Conservation (phyloP, 2,797 vertebrate species). For the Hypotaenidia philippensis region DNA sequence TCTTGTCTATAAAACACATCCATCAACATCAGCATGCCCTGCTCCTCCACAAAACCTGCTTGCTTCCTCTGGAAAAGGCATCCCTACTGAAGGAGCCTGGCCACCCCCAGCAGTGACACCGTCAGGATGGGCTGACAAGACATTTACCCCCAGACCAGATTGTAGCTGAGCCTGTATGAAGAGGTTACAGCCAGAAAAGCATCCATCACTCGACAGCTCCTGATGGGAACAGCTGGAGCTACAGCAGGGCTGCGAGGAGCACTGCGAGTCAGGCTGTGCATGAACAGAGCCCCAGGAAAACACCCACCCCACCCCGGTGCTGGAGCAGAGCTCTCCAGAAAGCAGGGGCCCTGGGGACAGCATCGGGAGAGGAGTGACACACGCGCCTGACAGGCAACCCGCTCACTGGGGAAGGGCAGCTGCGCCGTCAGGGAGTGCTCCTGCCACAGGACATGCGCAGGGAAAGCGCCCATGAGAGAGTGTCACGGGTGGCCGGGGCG, state of each 20-base stretch:
- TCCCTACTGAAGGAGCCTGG: not conserved
- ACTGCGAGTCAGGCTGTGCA: not conserved
- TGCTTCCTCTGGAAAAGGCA: not conserved
- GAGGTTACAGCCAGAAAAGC: constrained; percentile 10
- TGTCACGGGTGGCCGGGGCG: rapidly evolving
- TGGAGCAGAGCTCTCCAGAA: not conserved
- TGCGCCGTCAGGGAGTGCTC: not conserved
- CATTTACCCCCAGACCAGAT: not conserved
- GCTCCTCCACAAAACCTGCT: not conserved
- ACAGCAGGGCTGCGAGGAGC: not conserved
- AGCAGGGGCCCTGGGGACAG: not conserved
- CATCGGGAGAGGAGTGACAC: not conserved
- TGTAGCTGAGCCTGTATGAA: not conserved
- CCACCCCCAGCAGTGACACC: not conserved
- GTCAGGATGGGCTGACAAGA: not conserved
- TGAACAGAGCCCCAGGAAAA: not conserved
- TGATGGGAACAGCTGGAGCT: constrained; percentile 51
- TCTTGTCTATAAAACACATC: not conserved
- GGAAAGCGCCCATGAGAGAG: not conserved
- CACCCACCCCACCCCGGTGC: not conserved
- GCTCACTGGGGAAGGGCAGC: not conserved
- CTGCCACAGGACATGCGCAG: rapidly evolving
- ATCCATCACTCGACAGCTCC: constrained; percentile 12
- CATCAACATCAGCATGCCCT: not conserved
- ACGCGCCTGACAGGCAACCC: not conserved